These are phyloP conservation scores for Valencia hispanica DNA, from an alignment of 2,797 vertebrate species.

Conservation along the genomic window DNA sequence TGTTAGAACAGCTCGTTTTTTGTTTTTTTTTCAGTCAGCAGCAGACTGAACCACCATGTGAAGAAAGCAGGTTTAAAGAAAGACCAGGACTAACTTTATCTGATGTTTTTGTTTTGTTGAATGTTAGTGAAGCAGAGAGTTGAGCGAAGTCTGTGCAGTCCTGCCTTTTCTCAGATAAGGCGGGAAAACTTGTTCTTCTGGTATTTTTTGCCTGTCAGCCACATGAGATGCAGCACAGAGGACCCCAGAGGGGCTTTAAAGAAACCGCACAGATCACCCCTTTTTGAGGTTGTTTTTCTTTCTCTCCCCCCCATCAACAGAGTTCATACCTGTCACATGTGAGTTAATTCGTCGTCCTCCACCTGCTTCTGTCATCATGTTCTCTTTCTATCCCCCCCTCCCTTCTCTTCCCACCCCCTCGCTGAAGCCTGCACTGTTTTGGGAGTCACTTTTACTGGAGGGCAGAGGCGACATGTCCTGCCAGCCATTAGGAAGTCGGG, in stretches of 20 bases:
- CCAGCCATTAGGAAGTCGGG: slow-evolving; percentile 60
- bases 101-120: slow-evolving; percentile 6
- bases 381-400: slow-evolving; percentile 19
- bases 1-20: slow-evolving; percentile 10
- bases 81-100: slow-evolving; percentile 4
- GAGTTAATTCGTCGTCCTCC: slow-evolving; percentile 78
- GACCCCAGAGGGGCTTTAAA: slow-evolving; percentile 35
- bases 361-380: slow-evolving; percentile 63
- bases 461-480: slow-evolving; percentile 60
- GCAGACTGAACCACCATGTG: slow-evolving; percentile 6
- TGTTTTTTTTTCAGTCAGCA: too few relatives aligned
- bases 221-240: slow-evolving; percentile 33
- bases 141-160: neutral
- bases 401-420: slow-evolving; percentile 13
- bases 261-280: slow-evolving; percentile 52
- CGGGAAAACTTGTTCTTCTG: slow-evolving; percentile 36
- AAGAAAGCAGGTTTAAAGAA: slow-evolving; percentile 12
- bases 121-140: slow-evolving; percentile 23
- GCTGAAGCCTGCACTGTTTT: slow-evolving; percentile 54
- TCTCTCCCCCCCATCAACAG: slow-evolving; percentile 83
- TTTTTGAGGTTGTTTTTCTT: slow-evolving; percentile 76
- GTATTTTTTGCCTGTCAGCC: slow-evolving; percentile 33
- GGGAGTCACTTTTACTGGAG: slow-evolving; percentile 60
- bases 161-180: neutral
- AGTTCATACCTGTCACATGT: slow-evolving; percentile 86